Percentiles rank a stretch among this genome's conserved stretches.
Conservation (phyloP, 2,888 invertebrate genomes). For the Scotopteryx bipunctaria region DNA sequence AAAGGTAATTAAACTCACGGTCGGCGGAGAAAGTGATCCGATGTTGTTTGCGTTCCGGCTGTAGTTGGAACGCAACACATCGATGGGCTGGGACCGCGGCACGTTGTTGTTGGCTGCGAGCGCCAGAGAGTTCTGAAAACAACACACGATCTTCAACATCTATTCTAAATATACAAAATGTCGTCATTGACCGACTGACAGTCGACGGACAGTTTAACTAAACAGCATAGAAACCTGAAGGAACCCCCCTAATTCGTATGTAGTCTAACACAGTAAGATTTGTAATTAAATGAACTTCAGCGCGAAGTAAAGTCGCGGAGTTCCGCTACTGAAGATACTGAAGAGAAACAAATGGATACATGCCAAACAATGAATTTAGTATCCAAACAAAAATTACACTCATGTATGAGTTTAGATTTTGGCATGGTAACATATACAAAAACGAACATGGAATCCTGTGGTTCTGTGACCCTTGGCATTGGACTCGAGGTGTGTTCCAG, state of each 20-base stretch:
- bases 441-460: conserved; percentile 1
- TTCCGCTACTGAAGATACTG: background rate
- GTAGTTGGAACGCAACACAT: conserved; percentile 88
- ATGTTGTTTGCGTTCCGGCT: conserved; percentile 90
- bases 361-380: conserved; percentile 21
- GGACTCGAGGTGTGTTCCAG: conserved; percentile 3
- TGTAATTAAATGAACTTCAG: no score
- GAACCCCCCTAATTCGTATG: no score
- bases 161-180: conserved; percentile 3
- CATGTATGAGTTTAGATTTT: conserved; percentile 22
- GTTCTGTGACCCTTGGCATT: conserved; percentile 22
- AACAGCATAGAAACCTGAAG: background rate
- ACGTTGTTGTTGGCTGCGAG: conserved; percentile 72
- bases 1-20: conserved; percentile 85
- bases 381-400: conserved; percentile 17
- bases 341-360: conserved; percentile 1
- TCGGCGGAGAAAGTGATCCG: conserved; percentile 95
- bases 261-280: no score
- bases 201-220: background rate
- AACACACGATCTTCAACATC: conserved; percentile 20
- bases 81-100: conserved; percentile 93
- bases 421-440: conserved; percentile 20
- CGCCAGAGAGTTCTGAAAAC: conserved; percentile 63
- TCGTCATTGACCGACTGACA: background rate
- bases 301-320: conserved; percentile 1